phyloP scores from a whole-genome alignment of 53 echinoderm and acorn worm species.

The Actinopyga echinites region DNA sequence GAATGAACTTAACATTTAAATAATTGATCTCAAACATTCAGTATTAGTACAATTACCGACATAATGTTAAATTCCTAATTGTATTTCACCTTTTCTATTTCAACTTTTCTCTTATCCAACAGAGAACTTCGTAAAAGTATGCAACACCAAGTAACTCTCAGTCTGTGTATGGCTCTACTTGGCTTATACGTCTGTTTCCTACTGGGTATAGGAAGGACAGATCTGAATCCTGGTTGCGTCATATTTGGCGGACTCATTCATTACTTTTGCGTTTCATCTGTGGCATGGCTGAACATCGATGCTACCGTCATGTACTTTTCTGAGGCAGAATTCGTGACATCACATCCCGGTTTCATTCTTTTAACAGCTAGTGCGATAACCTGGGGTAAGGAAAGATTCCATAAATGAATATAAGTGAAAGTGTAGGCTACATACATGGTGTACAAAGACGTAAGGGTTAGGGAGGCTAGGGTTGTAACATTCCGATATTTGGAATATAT shows the following conservation, averaged over 20 bases:
- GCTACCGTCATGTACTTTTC: slow-evolving; percentile 60
- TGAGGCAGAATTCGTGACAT: slow-evolving; percentile 43
- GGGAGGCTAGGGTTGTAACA: no score
- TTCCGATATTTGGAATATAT: no score
- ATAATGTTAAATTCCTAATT: no score
- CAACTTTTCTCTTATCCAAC: background rate
- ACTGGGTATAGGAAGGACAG: slow-evolving; percentile 50
- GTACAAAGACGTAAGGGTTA: no score
- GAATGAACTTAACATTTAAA: no score
- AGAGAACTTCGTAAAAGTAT: slow-evolving; percentile 60
- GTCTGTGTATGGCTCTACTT: slow-evolving; percentile 51
- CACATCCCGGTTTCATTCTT: slow-evolving; percentile 41
- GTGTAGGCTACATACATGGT: no score
- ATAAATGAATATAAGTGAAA: no score
- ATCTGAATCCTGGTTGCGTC: slow-evolving; percentile 33
- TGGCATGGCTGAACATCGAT: slow-evolving; percentile 65
- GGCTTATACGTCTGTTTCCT: slow-evolving; percentile 53
- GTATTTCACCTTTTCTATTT: no score
- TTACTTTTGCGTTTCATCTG: slow-evolving; percentile 61
- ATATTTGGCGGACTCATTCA: slow-evolving; percentile 54
- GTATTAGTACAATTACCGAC: no score
- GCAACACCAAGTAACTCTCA: slow-evolving; percentile 59
- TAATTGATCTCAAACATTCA: no score
- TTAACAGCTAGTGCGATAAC: slow-evolving; percentile 18
- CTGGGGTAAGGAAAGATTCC: slow-evolving; percentile 51